Conservation (phyloP, 2,888 invertebrate species). For the Rhingia campestris region DNA sequence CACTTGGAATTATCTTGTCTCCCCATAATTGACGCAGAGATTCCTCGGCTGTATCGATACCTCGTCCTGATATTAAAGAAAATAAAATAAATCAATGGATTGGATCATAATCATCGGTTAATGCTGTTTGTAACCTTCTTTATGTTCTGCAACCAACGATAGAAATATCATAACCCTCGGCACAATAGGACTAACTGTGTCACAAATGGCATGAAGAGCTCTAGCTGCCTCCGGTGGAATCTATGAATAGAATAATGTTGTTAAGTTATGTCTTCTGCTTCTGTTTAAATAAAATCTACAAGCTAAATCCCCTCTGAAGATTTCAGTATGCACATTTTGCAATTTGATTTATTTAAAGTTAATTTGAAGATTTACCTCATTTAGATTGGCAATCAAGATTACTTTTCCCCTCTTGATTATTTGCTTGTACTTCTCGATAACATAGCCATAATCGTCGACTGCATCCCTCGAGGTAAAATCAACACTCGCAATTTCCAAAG, state of each 20-base stretch:
- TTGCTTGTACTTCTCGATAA: slow-evolving; percentile 78
- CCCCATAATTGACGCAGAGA: slow-evolving; percentile 78
- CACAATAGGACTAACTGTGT: slow-evolving; percentile 83
- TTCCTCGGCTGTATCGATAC: slow-evolving; percentile 75
- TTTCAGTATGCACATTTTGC: neutral
- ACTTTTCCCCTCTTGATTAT: slow-evolving; percentile 79
- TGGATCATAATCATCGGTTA: neutral
- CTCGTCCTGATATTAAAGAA: slow-evolving; percentile 18
- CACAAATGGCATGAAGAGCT: slow-evolving; percentile 85
- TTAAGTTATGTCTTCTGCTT: slow-evolving; percentile 4
- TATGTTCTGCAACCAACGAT: slow-evolving; percentile 77
- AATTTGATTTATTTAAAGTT: neutral
- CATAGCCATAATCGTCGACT: slow-evolving; percentile 78
- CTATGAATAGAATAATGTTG: slow-evolving; percentile 75
- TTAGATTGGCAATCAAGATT: slow-evolving; percentile 79
- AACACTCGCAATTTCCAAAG: slow-evolving; percentile 67
- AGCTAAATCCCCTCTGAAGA: no score
- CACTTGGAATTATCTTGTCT: slow-evolving; percentile 75
- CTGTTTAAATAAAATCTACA: no score
- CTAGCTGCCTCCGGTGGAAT: slow-evolving; percentile 79
- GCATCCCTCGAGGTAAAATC: slow-evolving; percentile 76
- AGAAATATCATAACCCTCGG: slow-evolving; percentile 82
- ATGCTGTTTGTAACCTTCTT: slow-evolving; percentile 11
- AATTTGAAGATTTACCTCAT: slow-evolving; percentile 75
- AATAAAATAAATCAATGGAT: slow-evolving; percentile 16